Base-by-base conservation (phyloP, 2,888 invertebrate genomes). In the Aphodius sticticus region DNA sequence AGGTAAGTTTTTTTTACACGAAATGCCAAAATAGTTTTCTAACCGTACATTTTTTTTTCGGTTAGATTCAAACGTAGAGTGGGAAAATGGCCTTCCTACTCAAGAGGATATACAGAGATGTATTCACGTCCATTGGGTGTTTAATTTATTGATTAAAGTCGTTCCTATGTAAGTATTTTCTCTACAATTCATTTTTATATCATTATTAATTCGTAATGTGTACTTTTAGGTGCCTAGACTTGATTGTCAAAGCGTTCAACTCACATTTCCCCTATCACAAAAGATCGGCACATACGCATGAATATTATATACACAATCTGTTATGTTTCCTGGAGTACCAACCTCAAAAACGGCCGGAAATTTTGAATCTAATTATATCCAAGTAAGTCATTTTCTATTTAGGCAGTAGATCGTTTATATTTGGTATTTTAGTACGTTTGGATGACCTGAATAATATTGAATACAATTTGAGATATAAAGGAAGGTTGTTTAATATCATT, bases 191-290 rank as follows among this genome's bases (percentile, higher is more conserved):
- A 7, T 69, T 36, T 35, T 76, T 37, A 70, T 72, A 70, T 7
- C 26, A 6, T 70, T 70, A 70, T 70, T 35, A 14, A 26, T 76
- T 6, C 16, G 76, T 78, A 37, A 79, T 76, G 78, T 81, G 76
- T 85, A 84, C 84, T 90, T 89, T 37, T 89, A 96, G 96, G 94
- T 93, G 94, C 35, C 93, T 92, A 84, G 93, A 94, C 81, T 88
- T 95, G 26, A 88, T 97, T 16, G 87, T 95, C 83, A 92, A 94
- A 75, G 90, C 92, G 12, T 89, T 96, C 16, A 90, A 91, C 78
- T 90, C 91, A 3, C 90, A 92, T 76, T 97, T 94, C 88, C 98
- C 98, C 0, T 97, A 96, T 87, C 92, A 93, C 86, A 94, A 93
- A 85, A 93, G 92, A 79, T 91, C 93, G 0, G 89, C 93, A 4